Evolutionary conservation across 2,113 vertebrate species (phyloP), one percentile per base, ranked within the genome.

Genomic region (Pontoporia blainvillei): DNA sequence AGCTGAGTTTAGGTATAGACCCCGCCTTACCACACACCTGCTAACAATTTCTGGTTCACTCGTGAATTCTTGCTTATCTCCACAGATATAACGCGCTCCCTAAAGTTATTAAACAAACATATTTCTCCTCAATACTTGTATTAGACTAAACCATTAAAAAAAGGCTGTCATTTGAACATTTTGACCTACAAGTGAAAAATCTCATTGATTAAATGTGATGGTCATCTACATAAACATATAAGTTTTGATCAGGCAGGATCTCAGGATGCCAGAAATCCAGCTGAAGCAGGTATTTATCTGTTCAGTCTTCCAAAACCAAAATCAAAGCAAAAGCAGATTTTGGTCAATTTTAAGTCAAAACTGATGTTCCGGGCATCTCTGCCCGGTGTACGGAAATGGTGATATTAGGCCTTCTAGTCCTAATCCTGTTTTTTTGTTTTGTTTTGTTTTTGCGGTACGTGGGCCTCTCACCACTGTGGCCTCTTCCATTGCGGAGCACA

Each of bases 251-350:
- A 52, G 81, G 9, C 15, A 64, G 3, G 10, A 59, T 90, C 44
- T 90, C 73, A 25, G 41, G 36, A 64, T 31, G 17, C 20, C 64
- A 81, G 67, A 91, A 88, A 82, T 62, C 17, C 18, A 49, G 9
- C 4, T 20, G 41, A 62, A 72, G 25, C 13, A n/a, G 52, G 18
- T 27, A 31, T 61, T 88, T 85, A 10, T 84, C 64, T 46, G 10
- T 7, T 54, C n/a, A 75, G 18, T 91, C 54, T 90, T 83, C 27
- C 39, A 72, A 9, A 79, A 10, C 6, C 39, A 49, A 92, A 85
- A 82, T 62, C 44, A 91, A 89, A 95, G 61, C 36, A 91, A 91
- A 96, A 89, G 41, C 2, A 81, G 23, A 78, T 88, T 79, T 85
- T 57, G 71, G 59, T 82, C 52, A 72, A 18, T 44, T 82, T 46